Evolutionary conservation across 1,140 invertebrate genomes (phyloP).

Genomic region (Cherax quadricarinatus): DNA sequence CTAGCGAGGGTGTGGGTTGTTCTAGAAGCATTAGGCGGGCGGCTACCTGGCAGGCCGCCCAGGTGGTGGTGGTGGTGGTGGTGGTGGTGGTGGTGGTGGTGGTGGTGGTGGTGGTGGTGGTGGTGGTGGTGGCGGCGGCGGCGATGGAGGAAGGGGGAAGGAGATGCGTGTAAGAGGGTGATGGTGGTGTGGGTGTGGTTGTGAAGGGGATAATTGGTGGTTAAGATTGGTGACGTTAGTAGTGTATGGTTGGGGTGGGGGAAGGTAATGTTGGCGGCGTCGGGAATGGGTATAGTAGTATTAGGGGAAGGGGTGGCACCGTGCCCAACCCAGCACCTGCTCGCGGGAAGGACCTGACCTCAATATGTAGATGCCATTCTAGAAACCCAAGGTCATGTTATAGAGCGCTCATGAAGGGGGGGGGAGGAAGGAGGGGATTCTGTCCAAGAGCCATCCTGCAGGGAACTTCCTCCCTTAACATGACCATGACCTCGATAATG

Average conservation of each 20-base stretch:
- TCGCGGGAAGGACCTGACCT: neutral
- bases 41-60: neutral
- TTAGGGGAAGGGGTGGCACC: neutral
- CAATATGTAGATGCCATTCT: neutral
- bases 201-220: too few relatives aligned
- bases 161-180: neutral
- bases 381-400: neutral
- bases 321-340: neutral
- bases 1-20: neutral
- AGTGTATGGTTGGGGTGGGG: too few relatives aligned
- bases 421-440: too few relatives aligned
- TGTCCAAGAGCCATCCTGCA: too few relatives aligned
- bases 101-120: neutral
- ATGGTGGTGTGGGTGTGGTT: too few relatives aligned
- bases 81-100: neutral
- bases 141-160: neutral
- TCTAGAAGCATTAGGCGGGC: neutral
- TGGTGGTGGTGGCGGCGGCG: neutral
- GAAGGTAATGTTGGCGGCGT: too few relatives aligned
- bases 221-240: too few relatives aligned
- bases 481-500: too few relatives aligned
- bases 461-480: too few relatives aligned
- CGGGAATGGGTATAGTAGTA: too few relatives aligned
- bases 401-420: too few relatives aligned
- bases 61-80: neutral